Evolutionary conservation across 2,113 vertebrate genomes (phyloP).

Genomic region (Podocnemis expansa): DNA sequence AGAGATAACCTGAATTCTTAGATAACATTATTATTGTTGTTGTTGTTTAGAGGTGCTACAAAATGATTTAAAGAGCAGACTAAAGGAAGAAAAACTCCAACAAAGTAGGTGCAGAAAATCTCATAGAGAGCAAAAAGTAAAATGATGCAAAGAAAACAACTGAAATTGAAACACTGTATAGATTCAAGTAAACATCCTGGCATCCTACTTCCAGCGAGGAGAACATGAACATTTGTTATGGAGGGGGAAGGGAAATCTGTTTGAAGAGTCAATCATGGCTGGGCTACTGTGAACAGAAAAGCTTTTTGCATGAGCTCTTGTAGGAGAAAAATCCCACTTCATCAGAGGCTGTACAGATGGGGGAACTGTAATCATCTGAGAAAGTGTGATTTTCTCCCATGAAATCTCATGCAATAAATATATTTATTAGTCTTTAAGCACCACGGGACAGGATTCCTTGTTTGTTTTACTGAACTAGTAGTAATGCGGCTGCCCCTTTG

Average conservation of each 20-base stretch:
- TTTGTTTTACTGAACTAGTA: too few relatives aligned
- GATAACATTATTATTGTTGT: constrained; percentile 56
- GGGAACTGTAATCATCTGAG: too few relatives aligned
- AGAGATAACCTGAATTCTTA: constrained; percentile 43
- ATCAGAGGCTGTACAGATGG: too few relatives aligned
- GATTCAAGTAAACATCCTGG: background rate
- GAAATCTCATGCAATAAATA: too few relatives aligned
- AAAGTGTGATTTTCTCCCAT: too few relatives aligned
- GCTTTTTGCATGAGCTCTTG: too few relatives aligned
- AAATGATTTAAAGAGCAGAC: constrained; percentile 21
- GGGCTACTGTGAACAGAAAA: background rate
- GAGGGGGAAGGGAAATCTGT: background rate
- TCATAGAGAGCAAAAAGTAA: background rate
- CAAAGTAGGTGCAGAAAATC: background rate
- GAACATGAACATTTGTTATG: background rate
- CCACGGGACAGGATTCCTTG: too few relatives aligned
- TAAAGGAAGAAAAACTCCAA: background rate
- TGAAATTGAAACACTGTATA: constrained; percentile 7
- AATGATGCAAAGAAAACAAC: background rate
- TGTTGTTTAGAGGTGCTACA: background rate
- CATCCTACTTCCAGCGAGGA: background rate
- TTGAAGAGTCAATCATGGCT: background rate
- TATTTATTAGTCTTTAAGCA: too few relatives aligned
- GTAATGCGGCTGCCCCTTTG: too few relatives aligned
- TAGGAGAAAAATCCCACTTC: too few relatives aligned